A percentile compares a stretch with the other conserved stretches of the same genome.
phyloP scores from a whole-genome alignment of 2,113 vertebrate species.

The Istiophorus platypterus region DNA sequence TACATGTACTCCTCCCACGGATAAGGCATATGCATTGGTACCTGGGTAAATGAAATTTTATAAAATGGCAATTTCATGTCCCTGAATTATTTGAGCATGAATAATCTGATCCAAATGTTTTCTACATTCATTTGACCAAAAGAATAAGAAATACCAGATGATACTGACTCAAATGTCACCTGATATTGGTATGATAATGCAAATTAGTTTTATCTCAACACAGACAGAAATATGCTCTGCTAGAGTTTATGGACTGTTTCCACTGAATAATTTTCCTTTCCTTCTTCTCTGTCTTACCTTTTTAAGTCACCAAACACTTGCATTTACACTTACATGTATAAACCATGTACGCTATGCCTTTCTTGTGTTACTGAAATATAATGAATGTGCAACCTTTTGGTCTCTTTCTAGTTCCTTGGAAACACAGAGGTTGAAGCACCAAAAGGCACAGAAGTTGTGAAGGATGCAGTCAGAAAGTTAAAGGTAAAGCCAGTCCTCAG shows the following conservation, averaged over 20 bases:
- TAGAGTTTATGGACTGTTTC: neutral
- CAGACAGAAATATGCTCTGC: no score
- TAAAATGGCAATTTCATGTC: neutral
- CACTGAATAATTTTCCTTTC: neutral
- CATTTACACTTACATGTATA: neutral
- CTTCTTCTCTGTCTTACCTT: neutral
- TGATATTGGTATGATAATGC: neutral
- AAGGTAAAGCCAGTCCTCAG: constrained; percentile 87
- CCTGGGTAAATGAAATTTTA: no score
- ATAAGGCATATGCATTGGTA: neutral
- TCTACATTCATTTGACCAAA: neutral
- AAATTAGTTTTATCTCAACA: neutral
- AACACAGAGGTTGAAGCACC: constrained; percentile 97
- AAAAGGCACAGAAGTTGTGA: constrained; percentile 97
- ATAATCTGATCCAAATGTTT: neutral
- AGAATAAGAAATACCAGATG: constrained; percentile 4
- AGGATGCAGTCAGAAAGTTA: constrained; percentile 96
- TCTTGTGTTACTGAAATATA: neutral
- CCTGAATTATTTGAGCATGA: neutral
- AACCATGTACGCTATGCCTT: no score
- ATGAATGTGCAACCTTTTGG: neutral
- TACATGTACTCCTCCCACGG: neutral
- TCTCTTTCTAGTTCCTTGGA: constrained; percentile 91
- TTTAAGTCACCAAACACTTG: neutral
- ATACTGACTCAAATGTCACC: neutral